Evolutionary conservation across 1,140 invertebrate species (phyloP), one percentile per base, ranked within the genome.

Genomic region (Ectropis grisescens): DNA sequence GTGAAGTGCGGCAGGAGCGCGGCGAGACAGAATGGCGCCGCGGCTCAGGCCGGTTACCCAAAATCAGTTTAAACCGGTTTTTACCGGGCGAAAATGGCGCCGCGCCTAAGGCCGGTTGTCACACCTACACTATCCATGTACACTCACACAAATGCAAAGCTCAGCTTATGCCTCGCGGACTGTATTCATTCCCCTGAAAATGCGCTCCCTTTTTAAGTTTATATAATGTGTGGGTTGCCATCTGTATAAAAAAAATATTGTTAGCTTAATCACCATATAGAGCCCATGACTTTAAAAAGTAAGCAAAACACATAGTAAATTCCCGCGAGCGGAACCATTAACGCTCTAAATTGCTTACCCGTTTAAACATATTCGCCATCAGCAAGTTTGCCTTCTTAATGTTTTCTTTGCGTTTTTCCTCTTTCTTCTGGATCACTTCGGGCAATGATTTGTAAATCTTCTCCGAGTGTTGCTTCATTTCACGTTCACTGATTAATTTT

Each of bases 361-460:
- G 79, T 59, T 71, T 75, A 59, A 82, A 83, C 30, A 83, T 62
- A 48, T 67, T 65, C 2, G 76, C 74, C 72, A 82, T 80, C 10
- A 82, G 33, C 34, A 79, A 61, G 58, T 83, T 83, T 9, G 72
- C 78, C 41, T 71, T 82, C 37, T 78, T 82, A 0, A 68, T 64
- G 24, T 62, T 66, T 35, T 81, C 62, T 30, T 81, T 83, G 28
- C 61, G 76, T n/a, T 51, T 35, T 12, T 74, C 60, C n/a, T 75
- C 69, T 39, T 76, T 80, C 36, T 74, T 80, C 9, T 48, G 47
- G 6, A 62, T 43, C 3, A 79, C 69, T 64, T 82, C 78, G 0
- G 81, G 74, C 29, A 82, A 44, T 1, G 66, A 74, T 41, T 76
- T 80, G 48, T 81, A 83, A 27, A 76, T 79, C 42, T 62, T 80